phyloP scores from a whole-genome alignment of 2,888 invertebrate species.

The Limnephilus lunatus region DNA sequence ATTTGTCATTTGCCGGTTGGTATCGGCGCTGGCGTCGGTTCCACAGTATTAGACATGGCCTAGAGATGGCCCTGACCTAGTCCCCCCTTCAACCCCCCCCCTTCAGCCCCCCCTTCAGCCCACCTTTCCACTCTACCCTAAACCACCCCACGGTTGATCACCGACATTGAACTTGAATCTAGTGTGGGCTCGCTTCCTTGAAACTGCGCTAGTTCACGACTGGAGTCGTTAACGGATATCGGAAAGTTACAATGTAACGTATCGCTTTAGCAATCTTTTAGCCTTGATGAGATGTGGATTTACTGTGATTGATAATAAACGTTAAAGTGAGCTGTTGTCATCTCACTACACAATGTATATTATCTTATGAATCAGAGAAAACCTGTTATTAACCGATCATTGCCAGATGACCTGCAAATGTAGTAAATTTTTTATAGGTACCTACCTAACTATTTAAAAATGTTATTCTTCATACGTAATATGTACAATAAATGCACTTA shows the following conservation, averaged over 20 bases:
- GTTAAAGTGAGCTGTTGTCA: neutral
- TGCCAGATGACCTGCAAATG: too few relatives aligned
- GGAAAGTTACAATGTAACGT: neutral
- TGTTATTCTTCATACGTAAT: too few relatives aligned
- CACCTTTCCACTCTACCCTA: neutral
- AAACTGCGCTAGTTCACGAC: neutral
- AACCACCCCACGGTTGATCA: neutral
- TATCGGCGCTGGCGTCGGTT: neutral
- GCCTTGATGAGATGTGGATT: neutral
- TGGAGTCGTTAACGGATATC: neutral
- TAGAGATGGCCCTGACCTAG: slow-evolving; percentile 17
- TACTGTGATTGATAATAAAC: neutral
- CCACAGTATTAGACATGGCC: neutral
- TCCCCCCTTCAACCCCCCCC: neutral
- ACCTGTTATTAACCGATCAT: too few relatives aligned
- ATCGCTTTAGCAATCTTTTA: neutral
- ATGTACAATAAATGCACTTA: too few relatives aligned
- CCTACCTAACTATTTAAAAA: too few relatives aligned
- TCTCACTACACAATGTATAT: neutral
- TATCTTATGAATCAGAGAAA: too few relatives aligned
- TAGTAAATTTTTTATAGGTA: too few relatives aligned
- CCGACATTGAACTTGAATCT: neutral
- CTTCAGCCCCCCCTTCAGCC: neutral
- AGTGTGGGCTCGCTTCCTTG: neutral
- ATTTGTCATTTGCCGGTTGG: neutral